Percentiles rank a stretch among this genome's conserved stretches.
phyloP scores from a whole-genome alignment of 2,797 vertebrate genomes.

The Xerus rutilus region DNA sequence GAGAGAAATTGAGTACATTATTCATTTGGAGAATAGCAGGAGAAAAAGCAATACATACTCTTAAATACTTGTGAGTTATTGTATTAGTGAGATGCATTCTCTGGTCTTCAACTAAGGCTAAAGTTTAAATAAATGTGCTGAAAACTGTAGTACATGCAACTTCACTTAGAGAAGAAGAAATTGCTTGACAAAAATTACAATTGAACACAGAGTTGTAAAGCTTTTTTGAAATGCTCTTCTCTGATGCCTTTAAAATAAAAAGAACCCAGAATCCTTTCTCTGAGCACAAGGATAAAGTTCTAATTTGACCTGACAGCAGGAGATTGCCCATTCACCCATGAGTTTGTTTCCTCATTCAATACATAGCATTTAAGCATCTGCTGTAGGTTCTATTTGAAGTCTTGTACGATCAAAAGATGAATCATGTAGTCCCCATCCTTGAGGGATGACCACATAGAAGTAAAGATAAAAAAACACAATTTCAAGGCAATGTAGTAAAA shows the following conservation, averaged over 20 bases:
- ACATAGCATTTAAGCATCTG: not conserved
- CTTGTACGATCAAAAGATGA: conserved; percentile 12
- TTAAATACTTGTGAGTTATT: not conserved
- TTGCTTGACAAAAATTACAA: conserved; percentile 9
- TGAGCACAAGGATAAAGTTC: not conserved
- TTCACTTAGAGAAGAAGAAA: not conserved
- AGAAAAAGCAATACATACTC: not conserved
- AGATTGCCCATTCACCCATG: not conserved
- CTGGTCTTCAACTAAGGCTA: not conserved
- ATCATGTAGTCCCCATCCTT: not conserved
- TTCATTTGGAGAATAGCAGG: not conserved
- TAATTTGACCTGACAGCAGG: not conserved
- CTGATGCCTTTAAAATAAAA: not conserved
- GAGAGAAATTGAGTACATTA: not conserved
- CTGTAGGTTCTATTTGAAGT: not conserved
- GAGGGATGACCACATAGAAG: not conserved
- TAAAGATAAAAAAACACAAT: not conserved
- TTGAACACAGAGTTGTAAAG: conserved; percentile 19
- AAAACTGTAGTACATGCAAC: not conserved
- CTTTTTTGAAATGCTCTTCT: not conserved
- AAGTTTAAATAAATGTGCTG: not conserved
- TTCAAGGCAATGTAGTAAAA: not conserved
- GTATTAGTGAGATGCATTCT: not conserved
- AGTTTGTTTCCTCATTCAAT: not conserved
- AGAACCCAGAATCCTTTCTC: not conserved